Percentiles rank a stretch among this genome's conserved stretches.
These are phyloP conservation scores for Noctua fimbriata DNA, from an alignment of 2,888 invertebrate species.

Conservation along the genomic window DNA sequence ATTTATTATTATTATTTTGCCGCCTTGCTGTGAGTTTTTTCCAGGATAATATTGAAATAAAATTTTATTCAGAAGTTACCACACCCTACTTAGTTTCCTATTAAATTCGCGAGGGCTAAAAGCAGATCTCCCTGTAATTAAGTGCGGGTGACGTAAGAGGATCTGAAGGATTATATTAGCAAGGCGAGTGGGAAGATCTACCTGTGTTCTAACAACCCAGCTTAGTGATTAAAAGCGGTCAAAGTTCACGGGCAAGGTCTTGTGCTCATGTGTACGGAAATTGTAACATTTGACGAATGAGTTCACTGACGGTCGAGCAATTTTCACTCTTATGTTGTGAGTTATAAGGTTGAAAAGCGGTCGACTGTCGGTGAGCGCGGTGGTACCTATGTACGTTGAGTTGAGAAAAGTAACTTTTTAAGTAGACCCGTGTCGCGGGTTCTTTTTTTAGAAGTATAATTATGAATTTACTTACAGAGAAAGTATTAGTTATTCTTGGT, in stretches of 20 bases:
- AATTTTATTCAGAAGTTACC: background rate
- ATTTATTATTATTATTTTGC: too few relatives aligned
- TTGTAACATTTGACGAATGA: background rate
- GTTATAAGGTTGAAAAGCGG: too few relatives aligned
- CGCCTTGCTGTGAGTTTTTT: too few relatives aligned
- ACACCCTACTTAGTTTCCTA: background rate
- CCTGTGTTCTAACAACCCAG: constrained; percentile 41
- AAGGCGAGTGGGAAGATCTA: constrained; percentile 30
- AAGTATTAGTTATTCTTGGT: background rate
- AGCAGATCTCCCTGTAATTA: constrained; percentile 29
- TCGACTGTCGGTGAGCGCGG: too few relatives aligned
- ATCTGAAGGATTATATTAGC: constrained; percentile 46
- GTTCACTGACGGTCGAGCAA: too few relatives aligned
- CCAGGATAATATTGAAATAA: background rate
- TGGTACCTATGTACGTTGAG: background rate
- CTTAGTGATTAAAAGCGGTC: constrained; percentile 43
- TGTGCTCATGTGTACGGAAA: background rate
- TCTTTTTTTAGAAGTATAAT: too few relatives aligned
- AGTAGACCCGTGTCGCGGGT: too few relatives aligned
- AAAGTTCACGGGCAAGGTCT: constrained; percentile 40
- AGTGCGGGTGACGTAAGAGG: constrained; percentile 35
- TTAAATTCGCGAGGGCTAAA: constrained; percentile 25
- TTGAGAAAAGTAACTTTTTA: background rate
- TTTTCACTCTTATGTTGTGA: too few relatives aligned
- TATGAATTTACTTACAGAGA: too few relatives aligned